Evolutionary conservation across 2,888 invertebrate species (phyloP).

Genomic region (Pristionchus entomophagus): DNA sequence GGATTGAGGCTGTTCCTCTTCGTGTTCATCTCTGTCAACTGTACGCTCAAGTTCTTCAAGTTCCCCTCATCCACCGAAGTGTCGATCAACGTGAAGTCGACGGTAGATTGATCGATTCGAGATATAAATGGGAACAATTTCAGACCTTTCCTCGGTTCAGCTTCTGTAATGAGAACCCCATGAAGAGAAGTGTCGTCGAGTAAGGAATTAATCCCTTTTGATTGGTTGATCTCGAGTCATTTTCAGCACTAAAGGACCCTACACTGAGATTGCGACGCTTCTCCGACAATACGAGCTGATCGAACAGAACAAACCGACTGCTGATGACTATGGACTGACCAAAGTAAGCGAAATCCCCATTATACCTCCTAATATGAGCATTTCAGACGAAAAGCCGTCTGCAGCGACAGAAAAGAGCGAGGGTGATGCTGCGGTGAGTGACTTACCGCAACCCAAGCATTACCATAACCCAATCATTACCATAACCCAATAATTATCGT

Average conservation of each 20-base stretch:
- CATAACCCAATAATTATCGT: too few relatives aligned
- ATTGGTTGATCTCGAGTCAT: background rate
- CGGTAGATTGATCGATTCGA: background rate
- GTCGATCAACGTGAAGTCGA: background rate
- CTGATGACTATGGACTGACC: slow-evolving; percentile 15
- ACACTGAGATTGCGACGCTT: background rate
- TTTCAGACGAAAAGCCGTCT: background rate
- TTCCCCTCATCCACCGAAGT: slow-evolving; percentile 31
- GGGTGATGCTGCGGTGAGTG: background rate
- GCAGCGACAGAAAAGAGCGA: background rate
- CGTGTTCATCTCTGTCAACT: slow-evolving; percentile 18
- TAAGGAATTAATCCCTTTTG: background rate
- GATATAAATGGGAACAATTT: background rate
- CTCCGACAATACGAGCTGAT: slow-evolving; percentile 1
- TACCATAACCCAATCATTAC: background rate
- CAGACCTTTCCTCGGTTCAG: slow-evolving; percentile 26
- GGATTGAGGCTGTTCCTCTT: slow-evolving; percentile 23
- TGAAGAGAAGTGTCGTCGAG: slow-evolving; percentile 26
- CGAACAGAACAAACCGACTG: background rate
- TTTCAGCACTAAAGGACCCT: background rate
- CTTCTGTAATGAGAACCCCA: slow-evolving; percentile 43
- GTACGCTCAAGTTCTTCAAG: slow-evolving; percentile 34
- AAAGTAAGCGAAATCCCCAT: background rate
- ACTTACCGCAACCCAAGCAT: background rate
- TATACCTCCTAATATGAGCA: background rate